These are phyloP conservation scores for Pelobates fuscus DNA, from an alignment of 2,113 vertebrate genomes.

Conservation along the genomic window DNA sequence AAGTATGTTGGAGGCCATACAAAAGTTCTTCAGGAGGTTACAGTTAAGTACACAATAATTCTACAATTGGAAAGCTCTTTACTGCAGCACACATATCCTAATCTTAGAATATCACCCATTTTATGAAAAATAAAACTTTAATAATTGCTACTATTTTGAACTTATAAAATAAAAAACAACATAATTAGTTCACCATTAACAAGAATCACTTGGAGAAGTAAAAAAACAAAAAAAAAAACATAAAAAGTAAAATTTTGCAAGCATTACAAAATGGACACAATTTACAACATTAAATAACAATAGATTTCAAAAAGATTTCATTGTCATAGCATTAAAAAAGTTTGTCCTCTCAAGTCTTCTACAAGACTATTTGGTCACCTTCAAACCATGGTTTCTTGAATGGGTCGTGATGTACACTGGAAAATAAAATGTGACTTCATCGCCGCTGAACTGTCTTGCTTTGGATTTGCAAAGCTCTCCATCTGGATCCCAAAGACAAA, in stretches of 20 bases:
- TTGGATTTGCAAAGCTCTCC: slow-evolving; percentile 18
- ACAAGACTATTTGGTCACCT: slow-evolving; percentile 44
- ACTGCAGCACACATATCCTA: no score
- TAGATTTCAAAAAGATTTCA: slow-evolving; percentile 24
- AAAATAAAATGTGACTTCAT: slow-evolving; percentile 31
- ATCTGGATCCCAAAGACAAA: slow-evolving; percentile 16
- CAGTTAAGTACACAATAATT: neutral
- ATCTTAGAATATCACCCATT: neutral
- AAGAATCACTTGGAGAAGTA: neutral
- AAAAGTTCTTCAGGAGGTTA: no score
- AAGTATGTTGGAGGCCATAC: no score
- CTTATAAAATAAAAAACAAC: neutral
- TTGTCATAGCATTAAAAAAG: slow-evolving; percentile 21
- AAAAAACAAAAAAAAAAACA: slow-evolving; percentile 6
- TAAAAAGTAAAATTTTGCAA: slow-evolving; percentile 27
- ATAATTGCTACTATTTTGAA: slow-evolving; percentile 2
- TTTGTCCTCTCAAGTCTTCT: slow-evolving; percentile 32
- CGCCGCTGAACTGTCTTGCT: slow-evolving; percentile 19
- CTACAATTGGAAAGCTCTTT: no score
- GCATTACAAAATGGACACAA: slow-evolving; percentile 28
- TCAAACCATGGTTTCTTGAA: slow-evolving; percentile 23
- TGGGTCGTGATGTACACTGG: slow-evolving; percentile 20
- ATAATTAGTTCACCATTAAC: neutral
- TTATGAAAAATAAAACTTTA: slow-evolving; percentile 27
- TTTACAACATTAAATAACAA: slow-evolving; percentile 45